A percentile compares a stretch with the other conserved stretches of the same genome.
Conservation (phyloP, 2,113 vertebrate species). For the Engystomops pustulosus region DNA sequence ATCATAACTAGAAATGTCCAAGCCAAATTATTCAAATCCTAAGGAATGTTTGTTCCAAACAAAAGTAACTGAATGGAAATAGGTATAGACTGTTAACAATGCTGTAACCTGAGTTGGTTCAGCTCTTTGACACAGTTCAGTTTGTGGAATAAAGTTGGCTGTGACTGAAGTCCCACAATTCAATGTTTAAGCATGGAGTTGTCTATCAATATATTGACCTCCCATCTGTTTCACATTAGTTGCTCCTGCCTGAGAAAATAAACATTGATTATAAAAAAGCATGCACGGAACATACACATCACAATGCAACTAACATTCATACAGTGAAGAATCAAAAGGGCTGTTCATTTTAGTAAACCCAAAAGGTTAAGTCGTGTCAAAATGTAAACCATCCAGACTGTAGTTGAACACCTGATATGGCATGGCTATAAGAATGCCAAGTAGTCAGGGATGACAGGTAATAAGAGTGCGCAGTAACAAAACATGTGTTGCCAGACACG, state of each 20-base stretch:
- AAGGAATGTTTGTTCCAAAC: not conserved
- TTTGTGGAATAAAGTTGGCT: constrained; percentile 12
- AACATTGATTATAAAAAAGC: constrained; percentile 16
- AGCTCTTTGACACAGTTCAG: not conserved
- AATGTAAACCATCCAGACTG: constrained; percentile 35
- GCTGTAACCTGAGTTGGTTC: constrained; percentile 22
- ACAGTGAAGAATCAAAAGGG: not conserved
- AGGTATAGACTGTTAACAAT: constrained; percentile 20
- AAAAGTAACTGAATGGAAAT: constrained; percentile 17
- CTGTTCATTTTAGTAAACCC: constrained; percentile 31
- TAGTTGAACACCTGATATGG: constrained; percentile 35
- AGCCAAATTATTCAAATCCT: not conserved
- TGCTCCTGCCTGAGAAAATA: not conserved
- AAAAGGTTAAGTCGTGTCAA: constrained; percentile 46
- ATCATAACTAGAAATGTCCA: not conserved
- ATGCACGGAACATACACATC: not conserved
- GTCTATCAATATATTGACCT: constrained; percentile 24
- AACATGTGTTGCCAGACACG: constrained; percentile 19
- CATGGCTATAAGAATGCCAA: not conserved
- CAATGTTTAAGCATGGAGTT: not conserved
- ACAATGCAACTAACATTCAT: constrained; percentile 1
- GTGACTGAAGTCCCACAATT: not conserved
- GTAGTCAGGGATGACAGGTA: constrained; percentile 18
- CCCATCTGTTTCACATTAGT: constrained; percentile 47
- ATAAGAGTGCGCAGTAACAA: not conserved